Conservation (phyloP, 2,888 invertebrate genomes). For the Clitarchus hookeri region DNA sequence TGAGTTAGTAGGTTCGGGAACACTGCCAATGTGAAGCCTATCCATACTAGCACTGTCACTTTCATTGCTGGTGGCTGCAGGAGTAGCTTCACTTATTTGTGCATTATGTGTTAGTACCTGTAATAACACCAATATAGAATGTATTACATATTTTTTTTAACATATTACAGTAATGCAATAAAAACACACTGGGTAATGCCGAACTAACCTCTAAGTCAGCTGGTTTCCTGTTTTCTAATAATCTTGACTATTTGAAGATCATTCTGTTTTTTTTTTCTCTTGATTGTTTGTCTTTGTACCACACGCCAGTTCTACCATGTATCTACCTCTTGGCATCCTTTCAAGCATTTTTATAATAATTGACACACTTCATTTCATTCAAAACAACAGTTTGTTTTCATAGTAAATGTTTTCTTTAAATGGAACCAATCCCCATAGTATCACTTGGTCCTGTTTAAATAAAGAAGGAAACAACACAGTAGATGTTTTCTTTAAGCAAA, state of each 20-base stretch:
- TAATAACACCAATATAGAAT: background rate
- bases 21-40: background rate
- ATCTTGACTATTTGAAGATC: background rate
- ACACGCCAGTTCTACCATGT: too few relatives aligned
- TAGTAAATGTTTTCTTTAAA: background rate
- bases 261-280: background rate
- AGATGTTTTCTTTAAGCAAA: background rate
- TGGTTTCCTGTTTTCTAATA: background rate
- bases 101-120: background rate
- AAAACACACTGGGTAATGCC: background rate
- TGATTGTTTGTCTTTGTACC: too few relatives aligned
- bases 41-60: background rate
- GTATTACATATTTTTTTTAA: background rate
- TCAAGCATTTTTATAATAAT: too few relatives aligned
- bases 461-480: background rate
- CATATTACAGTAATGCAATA: background rate
- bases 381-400: background rate
- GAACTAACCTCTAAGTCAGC: background rate
- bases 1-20: background rate
- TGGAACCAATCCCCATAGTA: background rate
- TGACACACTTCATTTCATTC: background rate
- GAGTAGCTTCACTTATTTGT: background rate
- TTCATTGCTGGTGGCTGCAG: background rate
- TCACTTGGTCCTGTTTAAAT: background rate
- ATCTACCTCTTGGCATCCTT: too few relatives aligned